Percentiles rank a stretch among this genome's conserved stretches.
Conservation (phyloP, 2,888 invertebrate species). For the Rotaria magnacalcarata region DNA sequence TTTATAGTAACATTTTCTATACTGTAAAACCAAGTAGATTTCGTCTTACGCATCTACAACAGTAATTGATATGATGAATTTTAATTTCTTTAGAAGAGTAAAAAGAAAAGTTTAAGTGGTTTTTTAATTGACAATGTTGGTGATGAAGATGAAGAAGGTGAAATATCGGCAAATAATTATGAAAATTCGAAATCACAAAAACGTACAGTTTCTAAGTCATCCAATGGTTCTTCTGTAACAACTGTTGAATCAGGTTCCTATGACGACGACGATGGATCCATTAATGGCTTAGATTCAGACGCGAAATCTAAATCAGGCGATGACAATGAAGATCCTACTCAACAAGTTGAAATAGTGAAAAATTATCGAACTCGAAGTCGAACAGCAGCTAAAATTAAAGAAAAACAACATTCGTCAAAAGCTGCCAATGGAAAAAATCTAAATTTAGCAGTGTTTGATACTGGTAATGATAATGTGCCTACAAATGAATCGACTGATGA, state of each 20-base stretch:
- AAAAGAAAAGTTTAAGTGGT: not conserved
- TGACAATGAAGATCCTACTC: not conserved
- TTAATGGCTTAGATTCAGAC: not conserved
- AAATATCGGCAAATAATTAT: not conserved
- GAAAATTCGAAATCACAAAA: not conserved
- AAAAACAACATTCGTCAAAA: not conserved
- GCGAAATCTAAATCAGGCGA: not conserved
- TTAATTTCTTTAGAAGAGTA: not conserved
- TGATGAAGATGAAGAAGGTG: not conserved
- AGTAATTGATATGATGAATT: no score
- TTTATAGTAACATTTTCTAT: no score
- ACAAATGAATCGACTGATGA: not conserved
- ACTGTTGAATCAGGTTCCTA: not conserved
- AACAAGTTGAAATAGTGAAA: constrained; percentile 2
- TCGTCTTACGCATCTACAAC: no score
- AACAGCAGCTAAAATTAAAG: not conserved
- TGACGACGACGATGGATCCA: not conserved
- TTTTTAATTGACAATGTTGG: constrained; percentile 15
- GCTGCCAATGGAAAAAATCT: not conserved
- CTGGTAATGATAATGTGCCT: not conserved
- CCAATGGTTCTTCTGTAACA: not conserved
- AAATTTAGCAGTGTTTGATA: not conserved
- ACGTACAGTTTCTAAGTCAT: not conserved
- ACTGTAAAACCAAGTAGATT: no score
- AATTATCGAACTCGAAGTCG: constrained; percentile 25